These are phyloP conservation scores for Tenebrosternarchus preto DNA, from an alignment of 2,113 vertebrate genomes.

Conservation along the genomic window DNA sequence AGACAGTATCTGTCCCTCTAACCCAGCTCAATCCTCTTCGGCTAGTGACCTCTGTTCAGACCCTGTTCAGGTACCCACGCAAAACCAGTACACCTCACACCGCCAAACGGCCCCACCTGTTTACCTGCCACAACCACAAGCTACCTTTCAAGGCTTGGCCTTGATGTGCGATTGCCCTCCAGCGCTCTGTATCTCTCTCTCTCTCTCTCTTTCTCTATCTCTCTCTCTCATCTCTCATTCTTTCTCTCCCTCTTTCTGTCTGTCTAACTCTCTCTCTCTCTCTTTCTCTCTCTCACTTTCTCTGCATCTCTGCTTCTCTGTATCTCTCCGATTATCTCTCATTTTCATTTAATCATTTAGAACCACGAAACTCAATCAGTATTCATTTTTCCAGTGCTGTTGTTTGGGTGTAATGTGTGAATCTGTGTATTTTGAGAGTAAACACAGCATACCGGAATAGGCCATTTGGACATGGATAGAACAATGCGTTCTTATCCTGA, in stretches of 20 bases:
- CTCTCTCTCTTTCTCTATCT: not conserved
- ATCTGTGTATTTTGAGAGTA: not conserved
- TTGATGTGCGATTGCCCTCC: conserved; percentile 42
- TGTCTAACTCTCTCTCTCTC: not conserved
- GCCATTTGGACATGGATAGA: not conserved
- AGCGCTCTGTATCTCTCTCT: conserved; percentile 16
- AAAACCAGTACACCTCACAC: conserved; percentile 70
- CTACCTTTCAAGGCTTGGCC: conserved; percentile 68
- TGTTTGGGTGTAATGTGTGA: not conserved
- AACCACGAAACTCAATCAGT: conserved; percentile 48
- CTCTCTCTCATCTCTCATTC: not conserved
- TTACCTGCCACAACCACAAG: conserved; percentile 65
- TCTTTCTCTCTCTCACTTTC: not conserved
- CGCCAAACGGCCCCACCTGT: conserved; percentile 32
- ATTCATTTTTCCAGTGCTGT: conserved; percentile 18
- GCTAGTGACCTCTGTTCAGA: conserved; percentile 72
- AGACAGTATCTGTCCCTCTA: conserved; percentile 62
- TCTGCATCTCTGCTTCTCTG: not conserved
- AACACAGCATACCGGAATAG: not conserved
- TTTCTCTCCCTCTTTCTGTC: not conserved
- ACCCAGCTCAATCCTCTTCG: conserved; percentile 53
- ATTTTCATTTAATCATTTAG: not conserved
- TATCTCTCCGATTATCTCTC: not conserved
- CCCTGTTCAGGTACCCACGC: conserved; percentile 73
- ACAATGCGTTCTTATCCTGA: not conserved